phyloP scores from a whole-genome alignment of 2,888 invertebrate genomes.

The Halictus quadricinctus region DNA sequence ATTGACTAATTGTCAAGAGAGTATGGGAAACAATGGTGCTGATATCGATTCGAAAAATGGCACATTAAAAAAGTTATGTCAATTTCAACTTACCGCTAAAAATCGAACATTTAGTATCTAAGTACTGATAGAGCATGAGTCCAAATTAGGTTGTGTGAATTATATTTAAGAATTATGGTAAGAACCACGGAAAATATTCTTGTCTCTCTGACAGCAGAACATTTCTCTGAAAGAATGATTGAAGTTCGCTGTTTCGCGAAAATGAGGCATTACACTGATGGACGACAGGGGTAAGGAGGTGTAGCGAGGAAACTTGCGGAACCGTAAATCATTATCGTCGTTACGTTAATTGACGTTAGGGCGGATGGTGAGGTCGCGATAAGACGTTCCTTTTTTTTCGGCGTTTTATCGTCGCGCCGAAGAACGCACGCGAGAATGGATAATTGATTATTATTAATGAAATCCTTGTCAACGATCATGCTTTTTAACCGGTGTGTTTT shows the following conservation, averaged over 20 bases:
- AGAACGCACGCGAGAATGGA: slow-evolving; percentile 44
- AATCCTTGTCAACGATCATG: slow-evolving; percentile 55
- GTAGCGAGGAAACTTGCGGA: background rate
- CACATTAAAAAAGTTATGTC: no score
- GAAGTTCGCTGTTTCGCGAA: background rate
- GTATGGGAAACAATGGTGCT: no score
- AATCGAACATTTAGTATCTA: no score
- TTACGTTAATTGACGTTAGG: slow-evolving; percentile 57
- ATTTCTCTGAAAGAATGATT: background rate
- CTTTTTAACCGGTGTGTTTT: slow-evolving; percentile 76
- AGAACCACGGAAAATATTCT: background rate
- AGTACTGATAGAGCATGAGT: no score
- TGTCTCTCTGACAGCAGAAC: background rate
- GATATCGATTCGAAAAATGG: no score
- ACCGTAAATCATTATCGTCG: slow-evolving; percentile 59
- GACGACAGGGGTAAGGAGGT: background rate
- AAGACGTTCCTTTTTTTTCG: slow-evolving; percentile 19
- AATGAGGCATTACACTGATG: background rate
- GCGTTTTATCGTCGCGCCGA: slow-evolving; percentile 25
- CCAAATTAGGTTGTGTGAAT: no score
- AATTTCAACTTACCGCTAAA: no score
- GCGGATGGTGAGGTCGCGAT: slow-evolving; percentile 40
- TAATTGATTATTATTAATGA: slow-evolving; percentile 65
- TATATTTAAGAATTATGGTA: background rate
- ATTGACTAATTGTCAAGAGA: no score